Evolutionary conservation across 1,140 invertebrate species (phyloP).

Genomic region (Diachasmimorpha longicaudata): DNA sequence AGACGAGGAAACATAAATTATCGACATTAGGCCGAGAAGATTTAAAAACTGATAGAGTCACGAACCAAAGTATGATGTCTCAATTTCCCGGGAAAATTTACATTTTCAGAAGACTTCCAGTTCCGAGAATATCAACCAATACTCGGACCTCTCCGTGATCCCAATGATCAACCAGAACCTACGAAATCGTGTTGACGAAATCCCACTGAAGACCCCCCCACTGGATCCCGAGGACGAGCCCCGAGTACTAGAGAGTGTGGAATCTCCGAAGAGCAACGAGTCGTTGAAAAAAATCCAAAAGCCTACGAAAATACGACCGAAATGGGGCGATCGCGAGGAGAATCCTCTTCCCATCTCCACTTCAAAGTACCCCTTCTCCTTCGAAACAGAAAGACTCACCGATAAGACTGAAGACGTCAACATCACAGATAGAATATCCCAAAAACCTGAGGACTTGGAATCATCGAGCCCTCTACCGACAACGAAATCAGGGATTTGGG

Average conservation of each 20-base stretch:
- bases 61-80: no score
- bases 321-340: background rate
- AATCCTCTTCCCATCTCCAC: background rate
- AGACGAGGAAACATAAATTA: no score
- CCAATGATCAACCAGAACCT: background rate
- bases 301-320: background rate
- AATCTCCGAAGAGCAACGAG: background rate
- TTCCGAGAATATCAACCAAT: background rate
- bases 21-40: no score
- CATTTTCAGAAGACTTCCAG: background rate
- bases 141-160: slow-evolving; percentile 1
- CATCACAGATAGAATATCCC: background rate
- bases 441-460: background rate
- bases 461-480: background rate
- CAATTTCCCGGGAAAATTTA: no score
- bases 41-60: no score
- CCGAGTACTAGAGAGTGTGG: background rate
- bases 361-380: background rate
- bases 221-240: background rate
- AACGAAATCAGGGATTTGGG: background rate
- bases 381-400: background rate
- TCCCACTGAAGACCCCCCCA: background rate
- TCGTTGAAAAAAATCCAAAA: background rate
- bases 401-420: background rate
- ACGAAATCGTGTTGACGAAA: background rate